Percentiles rank a stretch among this genome's conserved stretches.
These are phyloP conservation scores for Aphelenchoides fujianensis DNA, from an alignment of 1,140 invertebrate genomes.

Conservation along the genomic window DNA sequence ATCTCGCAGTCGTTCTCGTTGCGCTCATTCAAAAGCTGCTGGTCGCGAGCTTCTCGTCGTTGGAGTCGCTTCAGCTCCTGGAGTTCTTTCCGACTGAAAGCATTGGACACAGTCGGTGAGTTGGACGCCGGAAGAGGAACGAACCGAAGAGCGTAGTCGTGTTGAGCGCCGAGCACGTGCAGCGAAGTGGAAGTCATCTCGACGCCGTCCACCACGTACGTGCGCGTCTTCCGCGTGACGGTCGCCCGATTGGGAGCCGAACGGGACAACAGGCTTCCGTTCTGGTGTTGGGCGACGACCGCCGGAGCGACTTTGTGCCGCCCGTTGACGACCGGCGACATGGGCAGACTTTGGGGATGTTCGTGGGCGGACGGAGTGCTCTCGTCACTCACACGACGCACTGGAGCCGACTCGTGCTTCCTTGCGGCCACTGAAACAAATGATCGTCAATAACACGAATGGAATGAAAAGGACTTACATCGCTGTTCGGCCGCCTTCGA, in stretches of 20 bases:
- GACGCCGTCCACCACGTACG: constrained; percentile 48
- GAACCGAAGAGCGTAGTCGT: constrained; percentile 54
- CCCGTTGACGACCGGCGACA: not conserved
- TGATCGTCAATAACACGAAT: too few species aligned
- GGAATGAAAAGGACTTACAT: too few species aligned
- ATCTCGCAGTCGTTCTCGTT: constrained; percentile 44
- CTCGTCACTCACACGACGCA: not conserved
- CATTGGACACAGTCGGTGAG: not conserved
- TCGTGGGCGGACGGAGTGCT: not conserved
- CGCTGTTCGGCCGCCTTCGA: constrained; percentile 16
- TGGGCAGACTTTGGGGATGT: not conserved
- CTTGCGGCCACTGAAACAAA: constrained; percentile 9
- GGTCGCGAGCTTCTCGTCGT: constrained; percentile 56
- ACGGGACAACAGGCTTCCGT: constrained; percentile 18
- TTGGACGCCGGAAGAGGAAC: constrained; percentile 6
- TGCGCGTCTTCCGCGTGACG: constrained; percentile 14
- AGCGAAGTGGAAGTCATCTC: constrained; percentile 58
- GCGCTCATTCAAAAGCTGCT: constrained; percentile 43
- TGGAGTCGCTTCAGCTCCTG: constrained; percentile 59
- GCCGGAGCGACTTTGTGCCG: constrained; percentile 55
- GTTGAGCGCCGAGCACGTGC: constrained; percentile 58
- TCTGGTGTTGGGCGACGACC: constrained; percentile 42
- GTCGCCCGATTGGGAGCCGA: constrained; percentile 14
- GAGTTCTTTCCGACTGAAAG: constrained; percentile 53
- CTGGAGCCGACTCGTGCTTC: constrained; percentile 5